phyloP scores from a whole-genome alignment of 2,888 invertebrate genomes.

The Crossocerus cetratus region DNA sequence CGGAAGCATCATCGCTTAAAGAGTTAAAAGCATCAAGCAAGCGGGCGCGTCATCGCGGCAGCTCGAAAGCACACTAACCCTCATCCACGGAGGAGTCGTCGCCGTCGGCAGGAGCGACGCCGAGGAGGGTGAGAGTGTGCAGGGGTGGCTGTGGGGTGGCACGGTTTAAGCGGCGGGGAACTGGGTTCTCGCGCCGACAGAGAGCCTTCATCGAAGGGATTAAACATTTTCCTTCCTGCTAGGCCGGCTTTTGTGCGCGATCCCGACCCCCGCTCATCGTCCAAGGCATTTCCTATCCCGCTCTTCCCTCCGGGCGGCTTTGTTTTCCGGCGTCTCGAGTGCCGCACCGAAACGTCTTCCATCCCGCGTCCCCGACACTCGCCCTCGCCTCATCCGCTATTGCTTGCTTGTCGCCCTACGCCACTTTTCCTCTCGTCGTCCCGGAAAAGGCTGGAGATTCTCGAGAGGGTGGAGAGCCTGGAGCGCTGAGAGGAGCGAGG shows the following conservation, averaged over 20 bases:
- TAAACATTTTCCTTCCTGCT: conserved; percentile 47
- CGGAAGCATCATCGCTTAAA: no score
- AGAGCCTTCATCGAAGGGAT: conserved; percentile 29
- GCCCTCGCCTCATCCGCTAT: conserved; percentile 15
- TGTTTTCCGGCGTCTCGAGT: conserved; percentile 40
- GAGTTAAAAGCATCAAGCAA: no score
- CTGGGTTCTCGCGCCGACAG: conserved; percentile 5
- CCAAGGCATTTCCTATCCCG: no score
- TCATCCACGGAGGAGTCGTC: neutral
- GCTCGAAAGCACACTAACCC: conserved; percentile 8
- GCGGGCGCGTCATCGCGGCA: conserved; percentile 1
- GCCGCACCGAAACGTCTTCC: conserved; percentile 36
- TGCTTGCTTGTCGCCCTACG: conserved; percentile 29
- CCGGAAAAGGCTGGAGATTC: conserved; percentile 9
- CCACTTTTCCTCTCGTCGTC: conserved; percentile 22
- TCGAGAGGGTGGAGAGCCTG: conserved; percentile 23
- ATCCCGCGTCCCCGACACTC: neutral
- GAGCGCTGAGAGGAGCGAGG: conserved; percentile 12
- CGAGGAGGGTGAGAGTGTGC: no score
- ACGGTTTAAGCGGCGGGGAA: neutral
- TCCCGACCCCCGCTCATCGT: conserved; percentile 24
- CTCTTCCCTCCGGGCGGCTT: conserved; percentile 37
- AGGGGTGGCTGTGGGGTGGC: no score
- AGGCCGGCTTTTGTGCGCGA: conserved; percentile 28
- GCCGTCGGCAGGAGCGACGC: no score